These are phyloP conservation scores for Sciaenops ocellatus DNA, from an alignment of 2,797 vertebrate species.

Conservation along the genomic window DNA sequence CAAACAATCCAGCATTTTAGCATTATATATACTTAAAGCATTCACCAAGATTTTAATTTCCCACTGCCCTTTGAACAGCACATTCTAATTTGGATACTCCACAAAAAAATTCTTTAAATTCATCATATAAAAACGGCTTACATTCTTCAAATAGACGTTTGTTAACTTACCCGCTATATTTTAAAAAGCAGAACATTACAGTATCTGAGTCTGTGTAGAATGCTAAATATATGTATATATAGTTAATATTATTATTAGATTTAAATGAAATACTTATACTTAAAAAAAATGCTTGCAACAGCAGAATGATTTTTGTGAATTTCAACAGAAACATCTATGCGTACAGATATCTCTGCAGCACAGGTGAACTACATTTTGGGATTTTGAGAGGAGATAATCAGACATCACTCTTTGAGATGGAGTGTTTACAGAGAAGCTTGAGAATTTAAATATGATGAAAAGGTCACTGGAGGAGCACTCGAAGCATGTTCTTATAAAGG, in stretches of 20 bases:
- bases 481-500: conserved; percentile 37
- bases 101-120: background rate
- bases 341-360: conserved; percentile 10
- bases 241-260: background rate
- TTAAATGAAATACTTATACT: background rate
- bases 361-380: conserved; percentile 30
- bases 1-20: background rate
- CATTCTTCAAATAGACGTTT: background rate
- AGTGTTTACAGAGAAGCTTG: conserved; percentile 56
- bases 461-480: conserved; percentile 58
- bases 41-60: background rate
- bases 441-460: conserved; percentile 55
- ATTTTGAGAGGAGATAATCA: conserved; percentile 49
- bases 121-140: conserved; percentile 4
- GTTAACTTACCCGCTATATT: background rate
- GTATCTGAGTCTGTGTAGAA: background rate
- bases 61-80: background rate
- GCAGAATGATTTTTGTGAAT: background rate
- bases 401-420: conserved; percentile 41
- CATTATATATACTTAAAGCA: too few species aligned
- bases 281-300: background rate
- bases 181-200: background rate
- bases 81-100: background rate
- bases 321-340: conserved; percentile 1
- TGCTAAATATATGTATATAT: conserved; percentile 1